A percentile compares a stretch with the other conserved stretches of the same genome.
Conservation (phyloP, 2,113 vertebrate species). For the Zosterops lateralis region DNA sequence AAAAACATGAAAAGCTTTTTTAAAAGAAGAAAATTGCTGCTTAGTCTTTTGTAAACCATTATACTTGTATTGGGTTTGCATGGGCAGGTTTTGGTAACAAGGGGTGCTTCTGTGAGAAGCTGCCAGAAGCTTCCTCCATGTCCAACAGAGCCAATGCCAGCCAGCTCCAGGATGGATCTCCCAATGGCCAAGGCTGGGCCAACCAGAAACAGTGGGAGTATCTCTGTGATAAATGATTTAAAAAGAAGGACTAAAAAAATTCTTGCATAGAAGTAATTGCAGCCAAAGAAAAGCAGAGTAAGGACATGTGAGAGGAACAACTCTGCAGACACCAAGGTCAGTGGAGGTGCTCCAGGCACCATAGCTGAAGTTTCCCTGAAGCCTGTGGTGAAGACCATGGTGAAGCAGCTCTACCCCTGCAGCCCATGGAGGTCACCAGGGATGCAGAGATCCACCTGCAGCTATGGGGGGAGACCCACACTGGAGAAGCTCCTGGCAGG, state of each 20-base stretch:
- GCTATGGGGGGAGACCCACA: background rate
- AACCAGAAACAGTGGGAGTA: background rate
- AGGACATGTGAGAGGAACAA: background rate
- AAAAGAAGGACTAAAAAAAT: background rate
- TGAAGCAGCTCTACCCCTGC: background rate
- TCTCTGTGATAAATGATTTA: background rate
- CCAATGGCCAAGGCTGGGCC: background rate
- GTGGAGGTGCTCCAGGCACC: background rate
- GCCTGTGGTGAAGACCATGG: background rate
- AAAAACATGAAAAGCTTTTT: background rate
- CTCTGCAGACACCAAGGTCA: background rate
- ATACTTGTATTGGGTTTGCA: background rate
- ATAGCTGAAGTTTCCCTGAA: background rate
- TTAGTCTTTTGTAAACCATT: background rate
- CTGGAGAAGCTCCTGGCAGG: background rate
- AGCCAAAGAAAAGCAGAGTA: background rate
- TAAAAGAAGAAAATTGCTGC: background rate
- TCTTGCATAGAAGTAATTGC: accelerated
- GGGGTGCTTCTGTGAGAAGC: background rate
- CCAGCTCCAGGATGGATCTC: background rate
- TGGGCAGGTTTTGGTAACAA: background rate
- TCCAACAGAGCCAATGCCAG: background rate
- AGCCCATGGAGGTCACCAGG: background rate
- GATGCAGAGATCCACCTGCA: background rate
- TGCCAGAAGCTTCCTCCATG: background rate